These are phyloP conservation scores for Dicrurus megarhynchus DNA, from an alignment of 2,113 vertebrate genomes.

Conservation along the genomic window DNA sequence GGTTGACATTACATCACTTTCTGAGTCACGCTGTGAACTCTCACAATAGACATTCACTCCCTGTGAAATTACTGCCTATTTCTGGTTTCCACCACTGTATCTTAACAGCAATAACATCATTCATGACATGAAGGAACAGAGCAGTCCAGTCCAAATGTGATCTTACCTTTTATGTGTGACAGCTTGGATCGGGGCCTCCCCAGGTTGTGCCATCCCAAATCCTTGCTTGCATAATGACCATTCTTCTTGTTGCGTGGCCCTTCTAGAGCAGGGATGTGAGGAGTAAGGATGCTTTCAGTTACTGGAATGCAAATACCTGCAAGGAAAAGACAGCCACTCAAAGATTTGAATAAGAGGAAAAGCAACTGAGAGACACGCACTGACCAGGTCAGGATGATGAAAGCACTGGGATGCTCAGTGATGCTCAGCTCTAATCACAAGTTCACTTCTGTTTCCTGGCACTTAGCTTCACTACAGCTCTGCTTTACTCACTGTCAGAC, in stretches of 20 bases:
- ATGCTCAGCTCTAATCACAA: accelerated
- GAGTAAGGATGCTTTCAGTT: slow-evolving; percentile 86
- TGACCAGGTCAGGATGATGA: not conserved
- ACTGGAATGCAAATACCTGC: slow-evolving; percentile 89
- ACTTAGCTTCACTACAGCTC: not conserved
- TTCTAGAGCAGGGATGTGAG: slow-evolving; percentile 87
- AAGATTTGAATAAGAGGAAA: not conserved
- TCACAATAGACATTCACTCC: not conserved
- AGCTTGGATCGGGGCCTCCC: slow-evolving; percentile 84
- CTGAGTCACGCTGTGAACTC: not conserved
- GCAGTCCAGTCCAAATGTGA: not conserved
- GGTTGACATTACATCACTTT: not conserved
- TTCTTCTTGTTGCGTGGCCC: slow-evolving; percentile 81
- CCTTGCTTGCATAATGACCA: slow-evolving; percentile 79
- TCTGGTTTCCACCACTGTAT: not conserved
- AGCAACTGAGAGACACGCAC: not conserved
- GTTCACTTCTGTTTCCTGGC: not conserved
- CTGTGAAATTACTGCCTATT: not conserved
- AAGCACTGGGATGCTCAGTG: not conserved
- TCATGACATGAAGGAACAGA: not conserved
- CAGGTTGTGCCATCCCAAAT: slow-evolving; percentile 88
- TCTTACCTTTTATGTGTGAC: slow-evolving; percentile 86
- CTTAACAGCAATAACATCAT: not conserved
- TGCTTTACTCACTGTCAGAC: not conserved
- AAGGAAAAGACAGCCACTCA: not conserved